These are phyloP conservation scores for Byasa hedistus DNA, from an alignment of 2,888 invertebrate species.

Conservation along the genomic window DNA sequence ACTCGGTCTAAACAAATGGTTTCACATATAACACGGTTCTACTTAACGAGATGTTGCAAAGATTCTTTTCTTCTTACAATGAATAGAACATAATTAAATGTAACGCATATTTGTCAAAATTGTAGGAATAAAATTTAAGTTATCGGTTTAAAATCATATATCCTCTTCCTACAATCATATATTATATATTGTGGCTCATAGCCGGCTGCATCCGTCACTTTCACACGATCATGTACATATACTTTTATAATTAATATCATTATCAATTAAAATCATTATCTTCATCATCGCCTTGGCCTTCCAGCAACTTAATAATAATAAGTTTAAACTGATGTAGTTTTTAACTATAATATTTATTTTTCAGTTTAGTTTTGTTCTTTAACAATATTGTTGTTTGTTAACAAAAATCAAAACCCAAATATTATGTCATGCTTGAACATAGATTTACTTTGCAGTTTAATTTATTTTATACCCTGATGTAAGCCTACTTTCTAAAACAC, in stretches of 20 bases:
- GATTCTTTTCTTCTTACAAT: not conserved
- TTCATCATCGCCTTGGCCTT: too few relatives aligned
- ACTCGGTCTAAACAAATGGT: conserved; percentile 11
- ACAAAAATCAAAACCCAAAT: not conserved
- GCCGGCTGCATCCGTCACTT: too few relatives aligned
- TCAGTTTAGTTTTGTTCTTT: too few relatives aligned
- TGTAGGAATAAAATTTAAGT: not conserved
- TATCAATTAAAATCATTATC: too few relatives aligned
- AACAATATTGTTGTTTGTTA: not conserved
- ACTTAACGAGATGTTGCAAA: not conserved
- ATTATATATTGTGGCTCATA: too few relatives aligned
- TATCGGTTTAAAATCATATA: not conserved
- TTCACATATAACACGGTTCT: not conserved
- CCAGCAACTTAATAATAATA: too few relatives aligned
- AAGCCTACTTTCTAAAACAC: conserved; percentile 12
- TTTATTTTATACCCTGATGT: conserved; percentile 1
- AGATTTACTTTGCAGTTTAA: conserved; percentile 1
- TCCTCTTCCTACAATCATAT: too few relatives aligned
- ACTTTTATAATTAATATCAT: too few relatives aligned
- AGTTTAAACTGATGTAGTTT: too few relatives aligned
- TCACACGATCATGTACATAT: too few relatives aligned
- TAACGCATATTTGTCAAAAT: not conserved
- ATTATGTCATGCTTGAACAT: not conserved
- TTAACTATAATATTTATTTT: too few relatives aligned
- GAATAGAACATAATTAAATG: not conserved